Evolutionary conservation across 2,797 vertebrate species (phyloP).

Genomic region (Lepilemur septentrionalis): DNA sequence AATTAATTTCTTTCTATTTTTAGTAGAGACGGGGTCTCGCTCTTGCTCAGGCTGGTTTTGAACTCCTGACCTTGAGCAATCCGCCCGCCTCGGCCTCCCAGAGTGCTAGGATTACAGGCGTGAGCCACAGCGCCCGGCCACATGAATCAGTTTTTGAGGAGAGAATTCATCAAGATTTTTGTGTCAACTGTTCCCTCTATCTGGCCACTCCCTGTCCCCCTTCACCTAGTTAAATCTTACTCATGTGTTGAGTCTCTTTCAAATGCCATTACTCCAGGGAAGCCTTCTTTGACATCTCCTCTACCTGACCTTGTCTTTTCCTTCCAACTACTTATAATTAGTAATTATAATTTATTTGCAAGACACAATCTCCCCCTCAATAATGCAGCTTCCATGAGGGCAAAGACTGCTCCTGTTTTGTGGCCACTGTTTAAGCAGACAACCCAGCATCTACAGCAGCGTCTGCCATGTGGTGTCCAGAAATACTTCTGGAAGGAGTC

Average conservation of each 20-base stretch:
- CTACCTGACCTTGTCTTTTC: not conserved
- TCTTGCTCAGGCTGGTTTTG: no score
- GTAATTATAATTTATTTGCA: not conserved
- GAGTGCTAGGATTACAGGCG: no score
- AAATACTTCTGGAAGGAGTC: not conserved
- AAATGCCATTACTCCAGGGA: not conserved
- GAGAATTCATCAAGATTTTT: not conserved
- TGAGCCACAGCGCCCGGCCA: no score
- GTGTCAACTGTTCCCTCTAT: not conserved
- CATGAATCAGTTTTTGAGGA: no score
- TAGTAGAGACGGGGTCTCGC: no score
- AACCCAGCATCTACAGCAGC: not conserved
- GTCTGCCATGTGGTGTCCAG: not conserved
- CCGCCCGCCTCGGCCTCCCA: no score
- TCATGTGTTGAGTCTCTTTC: not conserved
- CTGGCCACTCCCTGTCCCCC: not conserved
- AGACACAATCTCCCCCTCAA: not conserved
- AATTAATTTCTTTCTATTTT: no score
- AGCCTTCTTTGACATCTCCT: not conserved
- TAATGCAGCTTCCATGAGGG: not conserved
- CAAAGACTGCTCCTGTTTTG: not conserved
- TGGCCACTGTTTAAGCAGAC: not conserved
- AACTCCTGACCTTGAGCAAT: no score
- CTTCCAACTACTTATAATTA: not conserved
- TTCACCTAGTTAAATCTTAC: not conserved